Evolutionary conservation across 2,797 vertebrate species (phyloP), one percentile per base, ranked within the genome.

Genomic region (Fundulus diaphanus): DNA sequence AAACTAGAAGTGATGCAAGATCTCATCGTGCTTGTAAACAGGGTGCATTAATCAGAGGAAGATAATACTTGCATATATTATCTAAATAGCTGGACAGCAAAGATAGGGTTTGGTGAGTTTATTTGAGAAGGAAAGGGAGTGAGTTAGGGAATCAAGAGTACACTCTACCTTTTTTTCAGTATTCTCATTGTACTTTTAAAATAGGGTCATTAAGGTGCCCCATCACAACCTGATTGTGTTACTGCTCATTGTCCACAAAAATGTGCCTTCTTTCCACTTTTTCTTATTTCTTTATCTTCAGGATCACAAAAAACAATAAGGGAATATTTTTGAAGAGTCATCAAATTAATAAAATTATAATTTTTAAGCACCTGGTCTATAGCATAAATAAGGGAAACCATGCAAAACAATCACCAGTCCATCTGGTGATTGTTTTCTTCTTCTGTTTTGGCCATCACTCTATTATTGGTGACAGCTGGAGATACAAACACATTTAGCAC

Each of bases 11-110:
- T 59, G 29, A 8, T 31, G 20, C 7, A 15, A 59, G 56, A 33
- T 33, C 16, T 3, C n/a, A 56, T 27, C 29, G 73, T 74, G 52
- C 40, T 46, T 76, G 67, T 83, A 78, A 68, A 78, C 73, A 75
- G 18, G 40, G 46, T 56, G 69, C 72, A 31, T 80, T 44, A 81
- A 83, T 81, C 46, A 83, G 40, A 82, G 37, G 63, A 80, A 37
- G 35, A 82, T 80, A 72, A 75, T 42, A 75, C 61, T 67, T 65
- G 49, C 63, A 24, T 31, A 31, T 37, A 20, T 49, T 27, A 46
- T 82, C 75, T 59, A 49, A 83, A 76, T 57, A 74, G 59, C 11
- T 71, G 8, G 74, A 70, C 24, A 79, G 72, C 22, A 73, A 75
- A 57, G 24, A n/a, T 8, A 37, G 18, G 75, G 81, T 72, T 72